These are phyloP conservation scores for Echinarachnius parma DNA, from an alignment of 53 echinoderm and acorn worm species.

Conservation along the genomic window DNA sequence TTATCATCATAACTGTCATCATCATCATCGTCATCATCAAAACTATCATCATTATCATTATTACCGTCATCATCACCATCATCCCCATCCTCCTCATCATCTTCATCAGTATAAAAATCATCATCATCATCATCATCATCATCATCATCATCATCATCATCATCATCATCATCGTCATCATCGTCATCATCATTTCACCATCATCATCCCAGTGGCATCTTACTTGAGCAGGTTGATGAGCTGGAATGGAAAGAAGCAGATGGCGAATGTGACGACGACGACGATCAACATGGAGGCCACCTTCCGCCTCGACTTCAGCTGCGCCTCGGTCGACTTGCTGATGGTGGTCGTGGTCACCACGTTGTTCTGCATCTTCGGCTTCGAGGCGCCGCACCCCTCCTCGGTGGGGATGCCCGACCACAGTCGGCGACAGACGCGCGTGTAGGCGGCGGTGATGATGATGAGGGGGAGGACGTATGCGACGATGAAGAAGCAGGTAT, in stretches of 20 bases:
- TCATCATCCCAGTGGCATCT: conserved; percentile 3
- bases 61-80: too few relatives aligned
- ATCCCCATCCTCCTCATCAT: too few relatives aligned
- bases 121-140: too few relatives aligned
- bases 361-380: conserved; percentile 31
- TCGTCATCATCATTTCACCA: too few relatives aligned
- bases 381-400: conserved; percentile 36
- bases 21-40: too few relatives aligned
- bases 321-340: conserved; percentile 64
- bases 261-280: conserved; percentile 80
- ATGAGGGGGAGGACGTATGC: conserved; percentile 57
- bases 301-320: conserved; percentile 81
- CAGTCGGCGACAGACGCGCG: conserved; percentile 62
- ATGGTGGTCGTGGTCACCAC: conserved; percentile 32
- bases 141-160: too few relatives aligned
- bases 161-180: too few relatives aligned
- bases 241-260: conserved; percentile 81
- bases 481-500: conserved; percentile 38
- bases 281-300: conserved; percentile 96
- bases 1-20: too few relatives aligned
- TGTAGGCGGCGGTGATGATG: conserved; percentile 67
- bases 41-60: too few relatives aligned
- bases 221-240: conserved; percentile 81
- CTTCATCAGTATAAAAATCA: too few relatives aligned
- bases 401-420: conserved; percentile 92